Evolutionary conservation across 2,888 invertebrate genomes (phyloP), one percentile per base, ranked within the genome.

Genomic region (Subacronicta megacephala): DNA sequence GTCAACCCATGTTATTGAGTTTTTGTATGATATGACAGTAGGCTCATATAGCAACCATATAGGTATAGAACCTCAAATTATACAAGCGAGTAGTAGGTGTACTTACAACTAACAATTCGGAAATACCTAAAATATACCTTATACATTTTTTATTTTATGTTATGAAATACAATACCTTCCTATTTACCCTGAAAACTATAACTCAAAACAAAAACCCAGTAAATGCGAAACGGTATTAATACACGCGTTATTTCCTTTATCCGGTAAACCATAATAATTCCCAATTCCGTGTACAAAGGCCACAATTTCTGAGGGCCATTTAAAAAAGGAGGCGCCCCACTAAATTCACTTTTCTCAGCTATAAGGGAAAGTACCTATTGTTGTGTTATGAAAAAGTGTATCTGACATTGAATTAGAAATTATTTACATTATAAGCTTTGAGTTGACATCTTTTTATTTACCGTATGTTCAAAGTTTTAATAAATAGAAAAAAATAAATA

Each of bases 191-290:
- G 3, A 16, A 55, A 43, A 16, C 41, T 47, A 65, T 36, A 65
- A 44, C 20, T 3, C 47, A 37, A 26, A 33, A 42, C n/a, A 38
- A 46, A 51, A 50, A 47, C 33, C 51, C 44, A 37, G 46, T 46
- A 61, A 66, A 56, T 6, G 44, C 38, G 13, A 33, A 31, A 51
- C 40, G 20, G 31, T 62, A 72, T 72, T 72, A 72, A 72, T 66
- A 59, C 54, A 47, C 59, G 61, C 70, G 63, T 78, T 72, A 75
- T 84, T 84, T 76, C 75, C 75, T 76, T 65, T 59, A 72, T 62
- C 79, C 80, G 79, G 74, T 78, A 85, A 83, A 84, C 81, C 83
- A 82, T 81, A 78, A 85, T 85, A 85, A 87, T 87, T 85, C 77
- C 77, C 81, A 85, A 87, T 89, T 84, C 80, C 60, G 62, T 67